These are phyloP conservation scores for Sicus ferrugineus DNA, from an alignment of 2,888 invertebrate species.

Conservation along the genomic window DNA sequence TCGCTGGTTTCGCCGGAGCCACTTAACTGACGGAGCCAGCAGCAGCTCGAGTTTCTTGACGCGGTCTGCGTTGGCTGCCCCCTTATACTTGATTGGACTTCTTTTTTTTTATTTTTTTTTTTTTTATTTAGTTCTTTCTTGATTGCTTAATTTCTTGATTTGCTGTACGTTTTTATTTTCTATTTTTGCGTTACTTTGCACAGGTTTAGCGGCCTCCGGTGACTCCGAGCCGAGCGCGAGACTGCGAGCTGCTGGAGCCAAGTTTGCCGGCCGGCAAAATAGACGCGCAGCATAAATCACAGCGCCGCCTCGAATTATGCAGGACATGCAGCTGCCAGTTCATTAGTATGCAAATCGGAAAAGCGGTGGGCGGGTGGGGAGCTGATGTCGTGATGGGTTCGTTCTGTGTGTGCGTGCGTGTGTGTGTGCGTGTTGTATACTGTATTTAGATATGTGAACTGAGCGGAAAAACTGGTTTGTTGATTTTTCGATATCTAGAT, in stretches of 20 bases:
- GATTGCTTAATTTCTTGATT: neutral
- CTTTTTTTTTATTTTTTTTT: too few relatives aligned
- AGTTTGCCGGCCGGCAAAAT: conserved; percentile 33
- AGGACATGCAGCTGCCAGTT: conserved; percentile 3
- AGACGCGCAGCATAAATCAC: conserved; percentile 22
- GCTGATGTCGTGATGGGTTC: neutral
- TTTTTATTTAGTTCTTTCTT: neutral
- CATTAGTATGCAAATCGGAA: too few relatives aligned
- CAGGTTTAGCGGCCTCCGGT: neutral
- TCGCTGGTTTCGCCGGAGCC: too few relatives aligned
- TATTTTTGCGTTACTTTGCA: neutral
- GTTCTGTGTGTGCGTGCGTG: neutral
- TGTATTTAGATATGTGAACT: neutral
- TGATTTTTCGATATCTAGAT: too few relatives aligned
- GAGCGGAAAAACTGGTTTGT: too few relatives aligned
- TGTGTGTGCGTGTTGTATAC: neutral
- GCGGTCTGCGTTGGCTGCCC: too few relatives aligned
- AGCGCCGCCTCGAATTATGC: neutral
- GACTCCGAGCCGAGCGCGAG: neutral
- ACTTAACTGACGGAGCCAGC: too few relatives aligned
- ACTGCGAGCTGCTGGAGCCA: neutral
- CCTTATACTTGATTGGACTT: too few relatives aligned
- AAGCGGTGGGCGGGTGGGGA: too few relatives aligned
- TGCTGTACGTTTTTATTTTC: conserved; percentile 5
- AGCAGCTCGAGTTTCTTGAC: too few relatives aligned